Conservation (phyloP, 2,113 vertebrate species). For the Bos taurus region DNA sequence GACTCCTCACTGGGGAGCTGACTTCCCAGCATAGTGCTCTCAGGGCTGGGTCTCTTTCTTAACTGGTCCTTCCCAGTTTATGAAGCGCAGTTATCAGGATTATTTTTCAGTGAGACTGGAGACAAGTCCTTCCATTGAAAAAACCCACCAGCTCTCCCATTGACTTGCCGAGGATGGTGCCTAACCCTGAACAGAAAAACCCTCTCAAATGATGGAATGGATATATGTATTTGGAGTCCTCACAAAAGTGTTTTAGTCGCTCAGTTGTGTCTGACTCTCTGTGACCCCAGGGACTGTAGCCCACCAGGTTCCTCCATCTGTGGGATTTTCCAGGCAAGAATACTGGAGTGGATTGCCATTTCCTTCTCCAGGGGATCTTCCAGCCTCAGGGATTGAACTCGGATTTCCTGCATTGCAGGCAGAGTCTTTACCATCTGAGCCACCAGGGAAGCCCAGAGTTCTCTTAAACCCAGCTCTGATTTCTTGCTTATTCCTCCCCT, state of each 20-base stretch:
- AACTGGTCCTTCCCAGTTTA: neutral
- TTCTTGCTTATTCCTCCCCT: neutral
- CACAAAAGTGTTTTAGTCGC: neutral
- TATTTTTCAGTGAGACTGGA: neutral
- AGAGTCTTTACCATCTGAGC: neutral
- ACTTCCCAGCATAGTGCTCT: neutral
- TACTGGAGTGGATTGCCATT: neutral
- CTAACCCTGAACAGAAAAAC: neutral
- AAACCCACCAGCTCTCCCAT: neutral
- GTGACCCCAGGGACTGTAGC: neutral
- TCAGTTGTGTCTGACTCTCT: neutral
- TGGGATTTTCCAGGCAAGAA: neutral
- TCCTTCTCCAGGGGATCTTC: neutral
- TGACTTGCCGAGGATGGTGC: neutral
- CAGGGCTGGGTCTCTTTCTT: neutral
- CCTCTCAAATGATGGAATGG: too few relatives aligned
- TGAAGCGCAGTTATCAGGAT: neutral
- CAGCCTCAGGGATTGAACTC: neutral
- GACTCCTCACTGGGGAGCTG: neutral
- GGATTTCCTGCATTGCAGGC: neutral
- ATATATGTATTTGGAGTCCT: rapidly evolving
- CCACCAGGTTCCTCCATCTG: neutral
- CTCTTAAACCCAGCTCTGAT: neutral
- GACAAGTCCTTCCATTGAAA: neutral
- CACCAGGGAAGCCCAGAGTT: neutral